Conservation (phyloP, 2,113 vertebrate genomes). For the Coptodon bakossiorum region DNA sequence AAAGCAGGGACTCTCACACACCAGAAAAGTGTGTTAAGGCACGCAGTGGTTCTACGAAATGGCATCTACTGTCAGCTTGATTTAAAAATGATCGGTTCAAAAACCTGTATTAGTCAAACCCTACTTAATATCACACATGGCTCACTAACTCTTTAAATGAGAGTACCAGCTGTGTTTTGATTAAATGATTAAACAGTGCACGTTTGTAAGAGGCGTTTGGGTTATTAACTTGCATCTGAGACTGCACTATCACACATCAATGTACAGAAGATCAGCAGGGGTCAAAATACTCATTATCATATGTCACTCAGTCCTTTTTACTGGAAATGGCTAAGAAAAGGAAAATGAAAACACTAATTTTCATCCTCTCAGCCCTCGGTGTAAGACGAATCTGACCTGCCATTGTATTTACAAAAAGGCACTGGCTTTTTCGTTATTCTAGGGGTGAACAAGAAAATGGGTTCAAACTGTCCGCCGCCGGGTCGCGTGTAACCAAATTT, state of each 20-base stretch:
- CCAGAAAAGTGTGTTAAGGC: neutral
- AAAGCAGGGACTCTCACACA: neutral
- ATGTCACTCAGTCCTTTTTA: conserved; percentile 36
- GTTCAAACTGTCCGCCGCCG: neutral
- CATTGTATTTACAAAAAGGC: neutral
- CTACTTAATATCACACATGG: conserved; percentile 19
- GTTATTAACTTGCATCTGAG: conserved; percentile 42
- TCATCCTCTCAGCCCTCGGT: neutral
- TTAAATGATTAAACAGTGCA: conserved; percentile 48
- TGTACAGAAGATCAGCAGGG: conserved; percentile 35
- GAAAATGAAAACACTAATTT: conserved; percentile 27
- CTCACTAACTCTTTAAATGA: conserved; percentile 51
- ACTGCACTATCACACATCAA: conserved; percentile 29
- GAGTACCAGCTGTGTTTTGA: conserved; percentile 44
- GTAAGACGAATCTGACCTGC: conserved; percentile 8
- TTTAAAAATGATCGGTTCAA: conserved; percentile 7
- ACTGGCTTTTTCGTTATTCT: neutral
- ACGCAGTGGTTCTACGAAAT: neutral
- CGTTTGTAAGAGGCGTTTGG: conserved; percentile 39
- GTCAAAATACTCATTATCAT: conserved; percentile 52
- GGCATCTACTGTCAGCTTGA: neutral
- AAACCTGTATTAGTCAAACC: conserved; percentile 31
- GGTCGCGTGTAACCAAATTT: neutral
- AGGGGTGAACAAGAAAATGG: neutral
- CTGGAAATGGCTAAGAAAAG: conserved; percentile 24